Evolutionary conservation across 2,888 invertebrate species (phyloP).

Genomic region (Heliconius ethilla): DNA sequence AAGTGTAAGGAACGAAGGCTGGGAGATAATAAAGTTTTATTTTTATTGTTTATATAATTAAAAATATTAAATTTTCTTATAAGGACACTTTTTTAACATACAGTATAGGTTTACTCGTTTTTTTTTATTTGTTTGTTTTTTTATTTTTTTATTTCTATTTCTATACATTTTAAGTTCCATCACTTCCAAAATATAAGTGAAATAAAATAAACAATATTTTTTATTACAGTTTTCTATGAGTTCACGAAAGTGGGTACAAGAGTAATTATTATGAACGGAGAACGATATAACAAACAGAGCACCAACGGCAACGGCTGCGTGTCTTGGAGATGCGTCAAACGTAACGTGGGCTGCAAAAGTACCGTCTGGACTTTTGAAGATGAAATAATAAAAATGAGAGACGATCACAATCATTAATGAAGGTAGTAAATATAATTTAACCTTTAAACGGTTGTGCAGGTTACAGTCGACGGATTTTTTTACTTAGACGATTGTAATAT

Average conservation of each 20-base stretch:
- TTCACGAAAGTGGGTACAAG: constrained; percentile 40
- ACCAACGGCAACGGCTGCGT: constrained; percentile 21
- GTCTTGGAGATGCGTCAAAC: constrained; percentile 53
- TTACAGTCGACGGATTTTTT: no score
- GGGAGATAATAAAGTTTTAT: no score
- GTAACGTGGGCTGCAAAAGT: constrained; percentile 53
- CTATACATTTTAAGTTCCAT: not conserved
- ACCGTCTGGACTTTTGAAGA: constrained; percentile 51
- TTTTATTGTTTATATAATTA: no score
- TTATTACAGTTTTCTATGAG: constrained; percentile 41
- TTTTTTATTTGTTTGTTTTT: not conserved
- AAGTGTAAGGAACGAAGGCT: no score
- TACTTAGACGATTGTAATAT: no score
- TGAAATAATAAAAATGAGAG: constrained; percentile 32
- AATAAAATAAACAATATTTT: not conserved
- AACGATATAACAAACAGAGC: constrained; percentile 51
- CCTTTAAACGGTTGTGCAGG: not conserved
- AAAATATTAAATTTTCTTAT: no score
- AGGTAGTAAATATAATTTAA: not conserved
- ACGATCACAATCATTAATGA: constrained; percentile 31
- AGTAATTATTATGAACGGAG: constrained; percentile 47
- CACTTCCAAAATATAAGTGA: not conserved
- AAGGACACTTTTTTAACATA: not conserved
- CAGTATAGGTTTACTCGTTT: not conserved
- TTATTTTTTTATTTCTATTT: not conserved